Conservation (phyloP, 2,888 invertebrate species). For the Beris chalybata region DNA sequence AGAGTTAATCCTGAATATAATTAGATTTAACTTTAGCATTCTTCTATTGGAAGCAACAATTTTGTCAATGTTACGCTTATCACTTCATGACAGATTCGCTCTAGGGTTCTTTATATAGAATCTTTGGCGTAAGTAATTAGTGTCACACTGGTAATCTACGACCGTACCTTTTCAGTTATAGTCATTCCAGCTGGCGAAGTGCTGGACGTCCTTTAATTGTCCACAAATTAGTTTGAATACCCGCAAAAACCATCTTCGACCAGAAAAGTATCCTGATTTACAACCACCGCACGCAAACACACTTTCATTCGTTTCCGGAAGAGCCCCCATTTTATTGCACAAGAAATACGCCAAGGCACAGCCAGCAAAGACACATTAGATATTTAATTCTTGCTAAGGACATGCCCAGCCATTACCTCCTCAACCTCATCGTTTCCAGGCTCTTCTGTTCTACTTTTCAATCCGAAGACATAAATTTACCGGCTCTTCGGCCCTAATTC, state of each 20-base stretch:
- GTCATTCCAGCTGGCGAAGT: neutral
- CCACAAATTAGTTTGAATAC: conserved; percentile 19
- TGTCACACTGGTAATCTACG: no score
- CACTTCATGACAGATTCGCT: no score
- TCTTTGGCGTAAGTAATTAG: no score
- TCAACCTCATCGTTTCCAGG: neutral
- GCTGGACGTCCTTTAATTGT: conserved; percentile 11
- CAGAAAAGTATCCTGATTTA: conserved; percentile 11
- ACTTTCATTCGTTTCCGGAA: neutral
- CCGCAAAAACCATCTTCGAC: neutral
- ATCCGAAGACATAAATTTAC: conserved; percentile 22
- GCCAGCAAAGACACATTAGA: conserved; percentile 13
- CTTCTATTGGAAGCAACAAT: no score
- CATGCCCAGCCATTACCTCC: neutral
- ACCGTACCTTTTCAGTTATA: neutral
- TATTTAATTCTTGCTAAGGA: conserved; percentile 26
- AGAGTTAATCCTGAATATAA: no score
- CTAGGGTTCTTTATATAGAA: no score
- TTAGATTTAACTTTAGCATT: no score
- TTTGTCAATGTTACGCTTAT: no score
- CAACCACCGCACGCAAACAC: conserved; percentile 9
- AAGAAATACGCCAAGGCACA: neutral
- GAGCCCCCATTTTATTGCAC: no score
- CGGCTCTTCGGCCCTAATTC: conserved; percentile 9
- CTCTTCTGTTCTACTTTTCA: neutral